Evolutionary conservation across 2,888 invertebrate genomes (phyloP).

Genomic region (Parnassius apollo): DNA sequence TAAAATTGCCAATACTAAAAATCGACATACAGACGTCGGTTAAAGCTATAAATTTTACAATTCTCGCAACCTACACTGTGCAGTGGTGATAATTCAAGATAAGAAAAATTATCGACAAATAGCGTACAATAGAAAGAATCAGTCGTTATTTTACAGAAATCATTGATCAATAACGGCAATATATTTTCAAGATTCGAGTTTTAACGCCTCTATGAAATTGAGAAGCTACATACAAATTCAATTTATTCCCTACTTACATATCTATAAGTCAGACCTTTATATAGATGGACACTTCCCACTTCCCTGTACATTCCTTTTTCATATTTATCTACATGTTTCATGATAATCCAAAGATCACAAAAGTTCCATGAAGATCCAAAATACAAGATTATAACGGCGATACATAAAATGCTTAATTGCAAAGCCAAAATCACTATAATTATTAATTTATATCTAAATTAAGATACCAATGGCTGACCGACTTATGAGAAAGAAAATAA

Average conservation of each 20-base stretch:
- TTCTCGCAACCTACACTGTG: constrained; percentile 6
- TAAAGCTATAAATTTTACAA: background rate
- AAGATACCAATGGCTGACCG: no score
- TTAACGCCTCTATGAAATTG: background rate
- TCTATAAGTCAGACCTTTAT: background rate
- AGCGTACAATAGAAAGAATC: constrained; percentile 9
- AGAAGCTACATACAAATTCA: background rate
- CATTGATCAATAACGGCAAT: constrained; percentile 10
- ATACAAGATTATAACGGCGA: no score
- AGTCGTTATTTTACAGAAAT: constrained; percentile 10
- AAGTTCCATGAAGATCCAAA: no score
- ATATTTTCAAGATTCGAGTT: constrained; percentile 14
- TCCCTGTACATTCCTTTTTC: background rate
- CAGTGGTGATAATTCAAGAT: background rate
- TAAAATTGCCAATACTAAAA: no score
- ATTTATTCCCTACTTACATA: background rate
- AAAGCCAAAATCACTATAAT: no score
- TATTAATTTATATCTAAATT: no score
- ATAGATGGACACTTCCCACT: no score
- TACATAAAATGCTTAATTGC: no score
- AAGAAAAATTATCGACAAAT: constrained; percentile 1
- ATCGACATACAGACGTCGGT: no score
- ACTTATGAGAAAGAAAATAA: no score
- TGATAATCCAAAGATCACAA: no score
- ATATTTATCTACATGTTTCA: no score